phyloP scores from a whole-genome alignment of 2,888 invertebrate species.

The Odontocolon sp. region DNA sequence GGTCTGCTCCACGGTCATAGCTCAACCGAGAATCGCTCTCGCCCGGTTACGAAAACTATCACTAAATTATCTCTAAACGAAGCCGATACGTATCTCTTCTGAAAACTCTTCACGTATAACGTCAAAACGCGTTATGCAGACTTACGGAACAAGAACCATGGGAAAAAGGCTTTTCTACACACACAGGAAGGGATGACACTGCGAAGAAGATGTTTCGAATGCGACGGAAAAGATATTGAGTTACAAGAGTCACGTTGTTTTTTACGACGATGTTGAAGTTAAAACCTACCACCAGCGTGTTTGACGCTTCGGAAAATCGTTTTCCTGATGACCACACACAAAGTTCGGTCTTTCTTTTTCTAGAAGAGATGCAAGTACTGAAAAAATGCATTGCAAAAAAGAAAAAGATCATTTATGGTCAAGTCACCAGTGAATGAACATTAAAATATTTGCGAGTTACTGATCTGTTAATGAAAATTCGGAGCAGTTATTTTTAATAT shows the following conservation, averaged over 20 bases:
- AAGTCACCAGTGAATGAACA: too few species aligned
- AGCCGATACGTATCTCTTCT: background rate
- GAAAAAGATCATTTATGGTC: too few species aligned
- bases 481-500: too few species aligned
- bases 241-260: constrained; percentile 32
- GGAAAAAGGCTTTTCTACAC: constrained; percentile 32
- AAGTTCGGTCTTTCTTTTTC: background rate
- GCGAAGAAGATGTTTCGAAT: constrained; percentile 16
- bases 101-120: background rate
- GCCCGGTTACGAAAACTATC: constrained; percentile 28
- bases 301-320: constrained; percentile 25
- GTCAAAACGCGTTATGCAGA: background rate
- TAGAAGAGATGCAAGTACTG: too few species aligned
- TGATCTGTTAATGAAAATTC: too few species aligned
- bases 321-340: constrained; percentile 30
- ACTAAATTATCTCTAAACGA: constrained; percentile 6
- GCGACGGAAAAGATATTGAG: constrained; percentile 48
- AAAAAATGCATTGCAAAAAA: too few species aligned
- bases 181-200: constrained; percentile 24
- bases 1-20: constrained; percentile 41
- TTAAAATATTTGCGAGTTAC: too few species aligned
- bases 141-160: constrained; percentile 36
- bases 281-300: constrained; percentile 30
- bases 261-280: constrained; percentile 30
- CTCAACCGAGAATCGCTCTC: constrained; percentile 12